phyloP scores from a whole-genome alignment of 2,888 invertebrate genomes.

The Hoplodrina blanda region DNA sequence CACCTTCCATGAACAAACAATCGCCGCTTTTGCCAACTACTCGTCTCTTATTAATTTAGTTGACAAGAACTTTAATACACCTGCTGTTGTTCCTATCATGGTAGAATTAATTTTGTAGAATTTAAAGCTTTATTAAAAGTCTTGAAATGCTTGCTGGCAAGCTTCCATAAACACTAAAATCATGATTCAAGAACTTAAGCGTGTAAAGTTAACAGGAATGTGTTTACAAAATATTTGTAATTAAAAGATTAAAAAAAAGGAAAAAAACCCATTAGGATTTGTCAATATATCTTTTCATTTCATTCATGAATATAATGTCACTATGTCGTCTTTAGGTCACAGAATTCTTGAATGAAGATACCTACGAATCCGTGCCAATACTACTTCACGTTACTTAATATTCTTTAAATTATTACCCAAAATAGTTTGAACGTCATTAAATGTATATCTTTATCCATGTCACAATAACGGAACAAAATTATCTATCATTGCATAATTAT shows the following conservation, averaged over 20 bases:
- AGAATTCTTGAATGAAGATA: slow-evolving; percentile 34
- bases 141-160: slow-evolving; percentile 19
- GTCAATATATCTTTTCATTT: neutral
- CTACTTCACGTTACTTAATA: neutral
- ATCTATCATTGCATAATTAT: slow-evolving; percentile 3
- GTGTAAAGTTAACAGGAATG: too few species aligned
- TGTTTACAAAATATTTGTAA: slow-evolving; percentile 1
- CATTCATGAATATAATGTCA: slow-evolving; percentile 5
- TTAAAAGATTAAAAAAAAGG: neutral
- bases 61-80: slow-evolving; percentile 39
- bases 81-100: slow-evolving; percentile 12
- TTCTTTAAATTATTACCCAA: neutral
- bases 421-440: neutral
- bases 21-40: slow-evolving; percentile 40
- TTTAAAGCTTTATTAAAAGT: neutral
- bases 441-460: neutral
- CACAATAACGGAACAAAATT: neutral
- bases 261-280: too few species aligned
- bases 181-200: neutral
- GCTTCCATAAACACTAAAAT: neutral
- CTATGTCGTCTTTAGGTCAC: neutral
- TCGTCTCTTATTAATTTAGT: slow-evolving; percentile 21
- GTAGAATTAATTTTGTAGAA: neutral
- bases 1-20: slow-evolving; percentile 36
- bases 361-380: slow-evolving; percentile 27